Base-by-base conservation (phyloP, 2,797 vertebrate genomes). In the Telmatherina bonti region DNA sequence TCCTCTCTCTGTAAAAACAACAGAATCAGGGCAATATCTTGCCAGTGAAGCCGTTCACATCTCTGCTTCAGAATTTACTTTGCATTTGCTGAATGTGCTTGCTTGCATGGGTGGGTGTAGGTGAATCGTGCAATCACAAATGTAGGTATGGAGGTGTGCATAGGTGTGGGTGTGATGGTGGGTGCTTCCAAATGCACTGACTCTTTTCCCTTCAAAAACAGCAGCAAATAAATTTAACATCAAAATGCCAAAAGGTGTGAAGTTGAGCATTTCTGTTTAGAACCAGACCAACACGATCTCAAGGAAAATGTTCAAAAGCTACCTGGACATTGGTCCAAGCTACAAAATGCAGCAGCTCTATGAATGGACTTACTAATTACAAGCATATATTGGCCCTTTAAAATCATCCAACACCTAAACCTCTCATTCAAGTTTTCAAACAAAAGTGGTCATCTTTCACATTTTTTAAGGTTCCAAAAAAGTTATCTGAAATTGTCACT, bases 1-100 rank as follows among this genome's bases (percentile, higher is more conserved):
- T 71, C 62, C 26, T 66, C 53, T 79, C 18, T 7, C 55, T 31
- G 63, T 31, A 16, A 84, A 86, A 89, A 82, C 83, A 89, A 82
- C 33, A 33, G 38, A 82, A 82, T 76, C 59, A 62, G 73, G 69
- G 58, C 64, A 52, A 65, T 76, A 63, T 72, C 77, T 76, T 45
- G 54, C 18, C 47, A 74, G 62, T 2, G 1, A 59, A 43, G 49
- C 53, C 22, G 54, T 83, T 64, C 81, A 26, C 70, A 79, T 79
- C 30, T 69, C 24, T 12, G 45, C 49, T 64, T 31, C 51, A 5
- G 58, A 67, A n/a, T 76, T 53, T 76, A 38, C 47, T 79, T 63
- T 70, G 55, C 67, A 18, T 57, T 71, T 6, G 26, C 15, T 71
- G 60, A 54, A 62, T 69, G 70, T 38, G 29, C 52, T 24, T 76